Base-by-base conservation (phyloP, 2,113 vertebrate species). In the Propithecus coquereli region DNA sequence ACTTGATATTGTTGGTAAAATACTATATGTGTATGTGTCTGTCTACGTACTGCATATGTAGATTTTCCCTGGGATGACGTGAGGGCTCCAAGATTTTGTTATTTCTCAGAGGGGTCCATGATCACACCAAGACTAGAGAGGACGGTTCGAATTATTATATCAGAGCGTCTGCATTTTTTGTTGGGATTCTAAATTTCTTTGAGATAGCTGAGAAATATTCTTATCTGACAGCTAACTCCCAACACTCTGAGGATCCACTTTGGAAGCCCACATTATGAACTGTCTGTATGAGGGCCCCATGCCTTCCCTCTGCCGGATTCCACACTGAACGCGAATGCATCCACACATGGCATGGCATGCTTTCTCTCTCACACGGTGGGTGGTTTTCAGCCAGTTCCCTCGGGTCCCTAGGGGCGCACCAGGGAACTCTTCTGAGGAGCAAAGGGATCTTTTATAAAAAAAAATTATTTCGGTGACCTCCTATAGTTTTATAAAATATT, bases 391-490 rank as follows among this genome's bases (percentile, higher is more conserved):
- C 37, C 32, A 25, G 16, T 40, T 54, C 52, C 12, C 82, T 23
- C 25, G 2, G n/a, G 63, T 43, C 43, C n/a, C 45, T 23, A 74
- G 40, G 54, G 50, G 32, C 30, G 65, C 61, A 92, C 43, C 12
- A 66, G 61, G 43, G 70, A 76, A 82, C 74, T 90, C 45, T 73
- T 94, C 61, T 37, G 25, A 74, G 50, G 40, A 61, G 32, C 12
- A 12, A 52, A 83, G 81, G 17, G 27, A 45, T 63, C n/a, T 43
- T 54, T 74, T 30, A 68, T 14, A 43, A n/a, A 74, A 91, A 74
- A 74, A 82, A 59, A 83, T 79, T 43, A 61, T 47, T 73, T 93
- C 86, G 71, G 87, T 66, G 52, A 93, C 59, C 43, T 91, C 77
- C 17, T 6, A 11, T 23, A 25, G 11, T 83, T 71, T 84, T 92